A percentile compares a stretch with the other conserved stretches of the same genome.
phyloP scores from a whole-genome alignment of 2,113 vertebrate species.

The Phainopepla nitens region DNA sequence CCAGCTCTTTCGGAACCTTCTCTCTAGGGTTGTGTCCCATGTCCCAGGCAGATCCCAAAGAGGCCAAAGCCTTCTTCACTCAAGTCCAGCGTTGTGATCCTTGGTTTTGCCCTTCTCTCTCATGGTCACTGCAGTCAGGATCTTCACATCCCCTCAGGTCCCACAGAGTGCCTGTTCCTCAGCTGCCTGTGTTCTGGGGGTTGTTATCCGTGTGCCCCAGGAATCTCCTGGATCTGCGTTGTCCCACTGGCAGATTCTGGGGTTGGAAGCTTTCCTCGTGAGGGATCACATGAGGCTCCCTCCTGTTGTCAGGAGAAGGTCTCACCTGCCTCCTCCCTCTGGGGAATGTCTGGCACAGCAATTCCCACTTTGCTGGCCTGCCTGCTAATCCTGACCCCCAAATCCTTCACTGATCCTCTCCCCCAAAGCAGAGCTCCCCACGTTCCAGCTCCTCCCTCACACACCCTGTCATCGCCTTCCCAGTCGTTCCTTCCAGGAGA shows the following conservation, averaged over 20 bases:
- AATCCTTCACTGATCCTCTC: not conserved
- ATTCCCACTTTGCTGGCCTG: not conserved
- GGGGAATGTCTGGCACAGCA: not conserved
- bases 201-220: not conserved
- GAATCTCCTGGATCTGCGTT: not conserved
- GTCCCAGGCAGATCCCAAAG: not conserved
- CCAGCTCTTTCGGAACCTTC: not conserved
- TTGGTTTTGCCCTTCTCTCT: not conserved
- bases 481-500: not conserved
- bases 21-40: not conserved
- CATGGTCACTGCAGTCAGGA: not conserved
- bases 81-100: not conserved
- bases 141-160: not conserved
- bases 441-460: not conserved
- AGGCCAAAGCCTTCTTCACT: not conserved
- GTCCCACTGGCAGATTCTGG: not conserved
- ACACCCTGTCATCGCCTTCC: not conserved
- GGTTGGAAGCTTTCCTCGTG: rapidly evolving
- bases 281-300: not conserved
- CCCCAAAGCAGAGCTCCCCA: not conserved
- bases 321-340: not conserved
- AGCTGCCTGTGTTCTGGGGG: not conserved
- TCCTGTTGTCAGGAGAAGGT: not conserved
- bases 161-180: not conserved
- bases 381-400: not conserved